Conservation (phyloP, 2,797 vertebrate species). For the Sebastes trivittatus region DNA sequence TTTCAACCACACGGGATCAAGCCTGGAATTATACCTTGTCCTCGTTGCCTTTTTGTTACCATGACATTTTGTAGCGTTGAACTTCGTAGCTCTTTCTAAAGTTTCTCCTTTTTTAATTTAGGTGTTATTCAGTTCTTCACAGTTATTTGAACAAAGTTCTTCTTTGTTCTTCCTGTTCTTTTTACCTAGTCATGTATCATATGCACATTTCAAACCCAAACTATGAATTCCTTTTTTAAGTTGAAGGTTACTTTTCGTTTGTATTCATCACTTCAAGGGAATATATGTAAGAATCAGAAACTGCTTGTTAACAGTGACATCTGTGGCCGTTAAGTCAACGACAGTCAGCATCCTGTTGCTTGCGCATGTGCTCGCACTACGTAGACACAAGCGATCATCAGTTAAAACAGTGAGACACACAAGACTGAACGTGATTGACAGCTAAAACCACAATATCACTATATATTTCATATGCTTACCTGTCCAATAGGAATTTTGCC, state of each 20-base stretch:
- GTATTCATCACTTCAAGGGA: not conserved
- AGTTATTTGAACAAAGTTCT: not conserved
- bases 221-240: not conserved
- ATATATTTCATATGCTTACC: too few relatives aligned
- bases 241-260: not conserved
- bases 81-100: not conserved
- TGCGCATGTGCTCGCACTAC: too few relatives aligned
- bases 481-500: too few relatives aligned
- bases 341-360: too few relatives aligned
- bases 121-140: not conserved
- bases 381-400: too few relatives aligned
- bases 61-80: not conserved
- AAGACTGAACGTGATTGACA: too few relatives aligned
- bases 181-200: not conserved
- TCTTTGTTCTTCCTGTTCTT: not conserved
- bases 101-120: not conserved
- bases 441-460: too few relatives aligned
- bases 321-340: too few relatives aligned
- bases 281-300: too few relatives aligned
- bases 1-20: constrained; percentile 13
- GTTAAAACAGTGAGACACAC: too few relatives aligned
- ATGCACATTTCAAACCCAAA: constrained; percentile 3
- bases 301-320: too few relatives aligned
- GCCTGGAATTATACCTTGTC: constrained; percentile 14
- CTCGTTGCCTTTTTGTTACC: not conserved